phyloP scores from a whole-genome alignment of 2,113 vertebrate species.

The Oenanthe oenanthe region DNA sequence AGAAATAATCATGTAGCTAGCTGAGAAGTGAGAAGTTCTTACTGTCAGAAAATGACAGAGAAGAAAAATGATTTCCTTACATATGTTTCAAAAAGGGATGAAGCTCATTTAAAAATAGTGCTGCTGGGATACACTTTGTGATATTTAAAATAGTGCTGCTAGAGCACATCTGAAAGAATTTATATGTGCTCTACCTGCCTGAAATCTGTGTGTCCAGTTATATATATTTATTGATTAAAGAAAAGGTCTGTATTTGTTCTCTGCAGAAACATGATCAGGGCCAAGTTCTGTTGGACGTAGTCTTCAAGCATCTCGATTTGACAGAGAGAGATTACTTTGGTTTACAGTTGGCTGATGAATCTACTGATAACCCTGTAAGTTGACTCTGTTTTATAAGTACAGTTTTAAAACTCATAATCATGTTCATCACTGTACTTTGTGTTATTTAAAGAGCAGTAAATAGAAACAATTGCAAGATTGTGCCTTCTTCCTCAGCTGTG shows the following conservation, averaged over 20 bases:
- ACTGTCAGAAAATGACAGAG: slow-evolving; percentile 27
- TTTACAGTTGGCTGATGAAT: slow-evolving; percentile 93
- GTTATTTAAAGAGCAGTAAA: not conserved
- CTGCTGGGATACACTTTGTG: not conserved
- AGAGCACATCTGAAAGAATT: not conserved
- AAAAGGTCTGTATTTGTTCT: not conserved
- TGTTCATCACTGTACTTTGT: not conserved
- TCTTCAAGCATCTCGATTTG: slow-evolving; percentile 97
- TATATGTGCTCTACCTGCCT: not conserved
- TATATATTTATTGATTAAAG: not conserved
- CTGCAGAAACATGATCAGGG: slow-evolving; percentile 93
- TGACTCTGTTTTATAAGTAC: not conserved
- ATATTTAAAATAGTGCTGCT: not conserved
- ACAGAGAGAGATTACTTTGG: slow-evolving; percentile 98
- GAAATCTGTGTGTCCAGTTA: not conserved
- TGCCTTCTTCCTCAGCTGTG: not conserved
- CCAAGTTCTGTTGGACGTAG: slow-evolving; percentile 91
- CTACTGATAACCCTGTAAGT: slow-evolving; percentile 92
- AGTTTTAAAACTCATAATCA: not conserved
- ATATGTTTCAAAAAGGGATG: not conserved
- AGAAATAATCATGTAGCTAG: not conserved
- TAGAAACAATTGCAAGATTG: not conserved
- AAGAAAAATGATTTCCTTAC: not conserved
- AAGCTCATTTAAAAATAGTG: not conserved
- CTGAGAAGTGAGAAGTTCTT: slow-evolving; percentile 16